Evolutionary conservation across 64 coral and sea anemone genomes (phyloP), one percentile per base, ranked within the genome.

Genomic region (Catalaphyllia jardinei): DNA sequence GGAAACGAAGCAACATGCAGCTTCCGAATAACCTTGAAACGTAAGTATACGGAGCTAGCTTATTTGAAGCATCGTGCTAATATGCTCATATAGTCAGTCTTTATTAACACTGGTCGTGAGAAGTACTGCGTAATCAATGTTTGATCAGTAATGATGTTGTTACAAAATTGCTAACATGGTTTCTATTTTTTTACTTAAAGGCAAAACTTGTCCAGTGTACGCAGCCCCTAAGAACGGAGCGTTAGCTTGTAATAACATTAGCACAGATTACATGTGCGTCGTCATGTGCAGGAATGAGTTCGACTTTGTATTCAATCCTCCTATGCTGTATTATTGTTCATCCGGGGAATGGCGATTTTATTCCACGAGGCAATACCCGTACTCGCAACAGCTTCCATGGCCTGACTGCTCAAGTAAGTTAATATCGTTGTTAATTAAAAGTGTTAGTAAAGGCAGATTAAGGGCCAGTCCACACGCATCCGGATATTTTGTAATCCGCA

Each of bases 341-440:
- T 14, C 7, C 39, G 73, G 15, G 19, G 3, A 38, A 18, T 76
- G 73, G 73, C 14, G 50, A 4, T 57, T 57, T 13, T 42, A 19
- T 18, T 17, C 4, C 12, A 0, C 4, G 2, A 1, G 0, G 5
- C 0, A 0, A 57, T 8, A 57, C 0, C 15, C n/a, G 24, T n/a
- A 54, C 3, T 14, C 49, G 14, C 54, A 8, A 22, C 76, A 79
- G 51, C 76, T 55, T 79, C 76, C 76, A 19, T 54, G 76, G 49
- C 76, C 76, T 24, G 14, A 79, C 49, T 79, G 76, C 20, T 25
- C 46, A 12, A 57, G 76, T 79, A 79, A 13, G 76, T 59, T 52
- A 25, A n/a, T 69, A 29, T n/a, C 0, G 7, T n/a, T 69, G 5
- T 28, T 24, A 57, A 4, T 57, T 13, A 4, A 1, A 13, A 57